Base-by-base conservation (phyloP, 2,888 invertebrate genomes). In the Calliopum simillimum region DNA sequence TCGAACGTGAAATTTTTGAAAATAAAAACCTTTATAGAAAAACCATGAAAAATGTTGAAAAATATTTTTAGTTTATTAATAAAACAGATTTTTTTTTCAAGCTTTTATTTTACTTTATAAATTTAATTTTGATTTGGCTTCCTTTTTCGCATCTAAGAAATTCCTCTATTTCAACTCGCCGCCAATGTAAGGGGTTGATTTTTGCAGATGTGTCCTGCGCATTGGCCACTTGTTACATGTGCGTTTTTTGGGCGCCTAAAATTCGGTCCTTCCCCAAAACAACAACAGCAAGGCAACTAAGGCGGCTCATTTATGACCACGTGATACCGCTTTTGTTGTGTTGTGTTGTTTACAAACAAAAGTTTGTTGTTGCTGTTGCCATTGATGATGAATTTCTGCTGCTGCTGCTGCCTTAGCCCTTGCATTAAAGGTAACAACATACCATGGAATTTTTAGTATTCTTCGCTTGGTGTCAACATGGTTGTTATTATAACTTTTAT, bases 221-320 rank as follows among this genome's bases (percentile, higher is more conserved):
- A 80, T 74, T 80, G 71, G 71, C 21, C 21, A 46, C 62, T 71
- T 53, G 62, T 56, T 49, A 59, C 67, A 71, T 67, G 67, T 67
- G 67, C 66, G 56, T 16, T 44, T 44, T 66, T 70, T 66, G 67
- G 44, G 71, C 73, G 70, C 73, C 68, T 68, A 68, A 70, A 73
- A 68, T 76, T 76, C 73, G 77, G 76, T 79, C 80, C 81, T 81
- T 80, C 81, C 81, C 81, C 79, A 79, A 81, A 80, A 56, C 66
- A 74, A 70, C 73, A 73, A 73, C 25, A 71, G 51, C 72, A 67
- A 51, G n/a, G n/a, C 49, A 55, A 73, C 69, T 65, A 70, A 46
- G 33, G 49, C 44, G 44, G 33, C 16, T 16, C 64, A 51, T 5
- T 47, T 23, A 25, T 8, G 47, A 43, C 44, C 55, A 59, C 61